A percentile compares a stretch with the other conserved stretches of the same genome.
These are phyloP conservation scores for Vireo griseus DNA, from an alignment of 2,797 vertebrate species.

Conservation along the genomic window DNA sequence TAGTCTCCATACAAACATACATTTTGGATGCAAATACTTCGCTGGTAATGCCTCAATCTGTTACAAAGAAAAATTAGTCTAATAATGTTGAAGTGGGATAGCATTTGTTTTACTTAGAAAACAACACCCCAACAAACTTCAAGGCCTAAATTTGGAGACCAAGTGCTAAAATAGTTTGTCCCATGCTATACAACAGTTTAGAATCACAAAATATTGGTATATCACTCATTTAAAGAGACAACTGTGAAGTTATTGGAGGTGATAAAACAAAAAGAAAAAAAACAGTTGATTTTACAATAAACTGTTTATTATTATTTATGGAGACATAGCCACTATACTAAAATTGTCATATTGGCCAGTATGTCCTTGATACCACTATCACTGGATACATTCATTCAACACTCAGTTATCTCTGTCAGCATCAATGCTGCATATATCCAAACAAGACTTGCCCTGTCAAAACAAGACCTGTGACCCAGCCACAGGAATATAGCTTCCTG, in stretches of 20 bases:
- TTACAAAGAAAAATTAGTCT: background rate
- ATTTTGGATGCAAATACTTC: background rate
- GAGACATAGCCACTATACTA: background rate
- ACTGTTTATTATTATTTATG: background rate
- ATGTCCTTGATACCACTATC: background rate
- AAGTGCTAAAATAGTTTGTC: background rate
- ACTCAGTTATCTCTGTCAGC: background rate
- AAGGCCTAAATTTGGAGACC: background rate
- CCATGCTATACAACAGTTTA: background rate
- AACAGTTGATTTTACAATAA: background rate
- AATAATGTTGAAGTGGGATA: background rate
- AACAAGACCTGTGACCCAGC: conserved; percentile 30
- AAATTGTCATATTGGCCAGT: background rate
- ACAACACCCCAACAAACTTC: background rate
- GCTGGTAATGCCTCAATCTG: background rate
- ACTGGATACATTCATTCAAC: background rate
- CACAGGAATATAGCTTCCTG: background rate
- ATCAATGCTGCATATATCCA: background rate
- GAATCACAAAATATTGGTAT: background rate
- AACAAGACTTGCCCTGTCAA: conserved; percentile 17
- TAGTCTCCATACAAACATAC: background rate
- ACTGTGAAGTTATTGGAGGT: background rate
- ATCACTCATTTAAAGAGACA: background rate
- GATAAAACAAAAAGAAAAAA: background rate
- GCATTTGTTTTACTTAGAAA: background rate